Percentiles rank a stretch among this genome's conserved stretches.
phyloP scores from a whole-genome alignment of 2,113 vertebrate genomes.

The Origma solitaria region DNA sequence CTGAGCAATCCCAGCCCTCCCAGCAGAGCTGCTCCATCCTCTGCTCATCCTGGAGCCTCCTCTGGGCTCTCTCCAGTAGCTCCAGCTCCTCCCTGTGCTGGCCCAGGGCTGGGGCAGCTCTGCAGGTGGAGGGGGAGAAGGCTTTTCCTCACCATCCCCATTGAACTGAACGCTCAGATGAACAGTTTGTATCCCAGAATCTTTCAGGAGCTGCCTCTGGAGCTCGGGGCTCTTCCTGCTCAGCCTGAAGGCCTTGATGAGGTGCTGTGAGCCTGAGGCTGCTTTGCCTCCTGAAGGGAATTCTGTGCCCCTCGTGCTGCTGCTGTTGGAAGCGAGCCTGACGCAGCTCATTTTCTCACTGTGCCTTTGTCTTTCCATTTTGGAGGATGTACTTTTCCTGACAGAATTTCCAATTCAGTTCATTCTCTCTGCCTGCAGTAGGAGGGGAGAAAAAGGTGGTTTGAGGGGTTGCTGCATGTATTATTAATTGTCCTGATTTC shows the following conservation, averaged over 20 bases:
- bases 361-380: constrained; percentile 33
- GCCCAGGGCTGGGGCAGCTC: background rate
- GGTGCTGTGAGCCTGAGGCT: background rate
- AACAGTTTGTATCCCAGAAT: background rate
- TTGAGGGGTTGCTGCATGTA: constrained; percentile 17
- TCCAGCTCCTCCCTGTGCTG: background rate
- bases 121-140: background rate
- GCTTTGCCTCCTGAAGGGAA: background rate
- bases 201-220: background rate
- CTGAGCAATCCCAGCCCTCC: background rate
- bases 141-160: background rate
- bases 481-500: constrained; percentile 32
- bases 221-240: background rate
- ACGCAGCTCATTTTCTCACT: background rate
- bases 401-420: constrained; percentile 28
- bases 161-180: background rate
- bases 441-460: background rate
- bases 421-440: background rate
- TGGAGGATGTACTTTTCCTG: constrained; percentile 26
- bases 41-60: background rate
- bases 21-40: background rate
- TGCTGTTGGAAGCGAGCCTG: background rate
- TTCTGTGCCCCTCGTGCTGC: background rate
- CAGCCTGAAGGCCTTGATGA: background rate
- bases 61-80: background rate